Evolutionary conservation across 2,888 invertebrate genomes (phyloP), one percentile per base, ranked within the genome.

Genomic region (Uropetala carovei): DNA sequence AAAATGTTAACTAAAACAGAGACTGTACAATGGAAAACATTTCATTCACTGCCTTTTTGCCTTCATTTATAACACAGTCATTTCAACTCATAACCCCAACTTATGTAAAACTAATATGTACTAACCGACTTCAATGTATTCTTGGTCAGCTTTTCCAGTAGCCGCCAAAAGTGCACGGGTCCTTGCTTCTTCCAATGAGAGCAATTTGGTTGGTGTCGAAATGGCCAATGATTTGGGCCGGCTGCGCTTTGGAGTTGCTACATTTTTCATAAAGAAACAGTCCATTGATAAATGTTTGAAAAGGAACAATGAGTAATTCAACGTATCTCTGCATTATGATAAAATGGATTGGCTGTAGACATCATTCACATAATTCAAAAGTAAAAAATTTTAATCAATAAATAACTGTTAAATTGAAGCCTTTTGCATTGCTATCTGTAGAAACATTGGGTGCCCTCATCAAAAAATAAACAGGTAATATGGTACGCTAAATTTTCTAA

Each of bases 161-260:
- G 96, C 93, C 11, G 94, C 60, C 95, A 96, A 95, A 92, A 96
- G 95, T 92, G 97, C 97, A 93, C 97, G 96, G 94, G 96, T 97
- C 93, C 98, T 96, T 3, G 98, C 98, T 95, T 98, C 98, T 94
- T 98, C 98, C 93, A 98, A 95, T n/a, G 98, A 98, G 91, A 99
- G 96, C 43, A 99, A 95, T 94, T 98, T 98, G 0, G 99, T 98
- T 0, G 98, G 98, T 0, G 99, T 98, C 81, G 98, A 98, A 93
- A 99, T 97, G 0, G 99, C 98, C 22, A 99, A 95, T 92, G 99
- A 99, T 95, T 99, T 99, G 0, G 99, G 99, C 13, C 99, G 95
- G 11, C 97, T 94, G 93, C 94, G 93, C 94, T 96, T 95, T 94
- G 96, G 95, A 94, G 96, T 94, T 94, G 95, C 94, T 93, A 94